Evolutionary conservation across 2,113 vertebrate genomes (phyloP), one percentile per base, ranked within the genome.

Genomic region (Thymallus thymallus): DNA sequence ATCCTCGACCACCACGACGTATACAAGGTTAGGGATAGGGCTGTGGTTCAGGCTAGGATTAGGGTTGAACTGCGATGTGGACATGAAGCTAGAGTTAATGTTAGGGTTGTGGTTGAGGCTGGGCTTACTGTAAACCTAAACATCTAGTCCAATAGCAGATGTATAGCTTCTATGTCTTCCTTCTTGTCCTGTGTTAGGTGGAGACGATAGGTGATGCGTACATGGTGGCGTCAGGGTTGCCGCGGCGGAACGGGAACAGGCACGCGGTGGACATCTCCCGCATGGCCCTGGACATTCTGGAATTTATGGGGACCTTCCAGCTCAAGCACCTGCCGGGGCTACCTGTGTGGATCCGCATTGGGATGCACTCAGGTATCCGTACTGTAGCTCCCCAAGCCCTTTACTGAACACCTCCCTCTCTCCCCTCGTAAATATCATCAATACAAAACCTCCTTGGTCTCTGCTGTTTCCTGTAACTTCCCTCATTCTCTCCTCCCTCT

Each of bases 201-300:
- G 98, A 99, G 91, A 99, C 97, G 13, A 99, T 99, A 68, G 97
- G 98, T 0, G 98, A 98, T 71, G 97, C 97, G 23, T 99, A 99
- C 85, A 98, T 98, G 97, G 98, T 99, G 79, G 95, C 94, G 23
- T 98, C 97, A 0, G 97, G 98, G 61, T 92, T 99, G 73, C 98
- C 98, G 0, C 94, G 88, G 68, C 92, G 96, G 66, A 99, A 98
- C 0, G 98, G 97, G 45, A 96, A 98, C 84, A 88, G 94, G 1
- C 97, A 99, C 0, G 97, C 96, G 0, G 91, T 97, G 76, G 97
- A 98, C 67, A 96, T 99, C 87, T 96, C 93, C 78, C 93, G 92
- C 86, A 99, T 99, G 98, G 98, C 97, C 14, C 86, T 99, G 90
- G 95, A 99, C 73, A 97, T 99, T 84, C 90, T 99, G 75, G 91